phyloP scores from a whole-genome alignment of 2,113 vertebrate genomes.

The Erythrolamprus reginae region DNA sequence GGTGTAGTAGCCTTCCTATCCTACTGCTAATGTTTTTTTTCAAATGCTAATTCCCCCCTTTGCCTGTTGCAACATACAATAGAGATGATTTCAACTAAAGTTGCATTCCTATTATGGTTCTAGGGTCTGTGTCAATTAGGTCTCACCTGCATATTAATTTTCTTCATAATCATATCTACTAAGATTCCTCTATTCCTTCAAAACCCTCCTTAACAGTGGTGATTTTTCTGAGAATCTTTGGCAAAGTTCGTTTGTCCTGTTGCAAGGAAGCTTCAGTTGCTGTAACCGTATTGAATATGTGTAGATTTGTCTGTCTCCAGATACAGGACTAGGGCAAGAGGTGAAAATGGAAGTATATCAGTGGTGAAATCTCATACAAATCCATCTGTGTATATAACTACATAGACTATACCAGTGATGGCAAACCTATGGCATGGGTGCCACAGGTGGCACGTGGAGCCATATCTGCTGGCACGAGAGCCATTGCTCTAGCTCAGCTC shows the following conservation, averaged over 20 bases:
- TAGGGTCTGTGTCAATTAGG: background rate
- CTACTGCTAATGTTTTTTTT: background rate
- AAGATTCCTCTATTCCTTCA: background rate
- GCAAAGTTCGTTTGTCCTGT: background rate
- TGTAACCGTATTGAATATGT: background rate
- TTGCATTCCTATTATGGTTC: background rate
- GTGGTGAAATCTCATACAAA: background rate
- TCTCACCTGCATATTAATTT: background rate
- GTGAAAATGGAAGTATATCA: background rate
- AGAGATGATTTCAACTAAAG: background rate
- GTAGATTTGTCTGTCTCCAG: background rate
- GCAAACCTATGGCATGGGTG: too few species aligned
- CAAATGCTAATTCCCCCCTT: background rate
- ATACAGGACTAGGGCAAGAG: background rate
- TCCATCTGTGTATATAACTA: background rate
- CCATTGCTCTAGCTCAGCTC: too few species aligned
- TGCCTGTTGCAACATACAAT: background rate
- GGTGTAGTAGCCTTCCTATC: background rate
- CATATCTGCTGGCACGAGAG: too few species aligned
- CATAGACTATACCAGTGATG: too few species aligned
- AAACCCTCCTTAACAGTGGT: background rate
- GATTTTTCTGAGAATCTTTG: background rate
- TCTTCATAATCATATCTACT: background rate
- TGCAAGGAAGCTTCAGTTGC: background rate
- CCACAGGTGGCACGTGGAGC: too few species aligned